Evolutionary conservation across 1,140 invertebrate species (phyloP), one percentile per base, ranked within the genome.

Genomic region (Drosophila funebris): DNA sequence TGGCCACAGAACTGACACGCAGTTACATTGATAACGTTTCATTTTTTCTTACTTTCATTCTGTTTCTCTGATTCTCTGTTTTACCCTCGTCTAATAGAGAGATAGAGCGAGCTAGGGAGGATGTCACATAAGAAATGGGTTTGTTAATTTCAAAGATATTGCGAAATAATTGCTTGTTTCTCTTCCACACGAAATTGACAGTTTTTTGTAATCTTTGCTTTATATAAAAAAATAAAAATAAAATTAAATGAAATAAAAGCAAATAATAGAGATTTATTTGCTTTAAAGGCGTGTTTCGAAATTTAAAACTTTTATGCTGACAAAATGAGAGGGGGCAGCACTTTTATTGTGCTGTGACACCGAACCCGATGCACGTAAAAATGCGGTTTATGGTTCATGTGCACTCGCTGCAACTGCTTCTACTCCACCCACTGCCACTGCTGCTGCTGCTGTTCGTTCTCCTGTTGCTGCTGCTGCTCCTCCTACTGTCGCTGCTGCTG

Each of bases 331-430:
- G 6, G 4, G 52, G 37, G 48, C 31, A 69, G 58, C 58, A 57
- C 56, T 80, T 61, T 73, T 62, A 67, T 67, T 52, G 33, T 31
- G 11, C 43, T 43, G 18, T 29, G 43, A 43, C 56, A 44, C 22
- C 37, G 60, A 16, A 31, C 13, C 13, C 29, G 14, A 22, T 56
- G 76, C 68, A 73, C 76, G 76, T 85, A 76, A 85, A 83, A 83
- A 66, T 80, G 81, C 56, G 76, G 80, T 73, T 85, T 85, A 80
- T 73, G 78, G 81, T 63, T 56, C 62, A 73, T 76, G 67, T 76
- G 76, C 76, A 67, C 64, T 82, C 41, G 75, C 58, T 52, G 31
- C 56, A 60, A 9, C 54, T 29, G 8, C 43, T 58, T 43, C 46
- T 50, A 2, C 50, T 54, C 22, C 41, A 11, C 22, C 20, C 20